Percentiles rank a stretch among this genome's conserved stretches.
Evolutionary conservation across 2,797 vertebrate genomes (phyloP).

Genomic region (Pogoniulus pusillus): DNA sequence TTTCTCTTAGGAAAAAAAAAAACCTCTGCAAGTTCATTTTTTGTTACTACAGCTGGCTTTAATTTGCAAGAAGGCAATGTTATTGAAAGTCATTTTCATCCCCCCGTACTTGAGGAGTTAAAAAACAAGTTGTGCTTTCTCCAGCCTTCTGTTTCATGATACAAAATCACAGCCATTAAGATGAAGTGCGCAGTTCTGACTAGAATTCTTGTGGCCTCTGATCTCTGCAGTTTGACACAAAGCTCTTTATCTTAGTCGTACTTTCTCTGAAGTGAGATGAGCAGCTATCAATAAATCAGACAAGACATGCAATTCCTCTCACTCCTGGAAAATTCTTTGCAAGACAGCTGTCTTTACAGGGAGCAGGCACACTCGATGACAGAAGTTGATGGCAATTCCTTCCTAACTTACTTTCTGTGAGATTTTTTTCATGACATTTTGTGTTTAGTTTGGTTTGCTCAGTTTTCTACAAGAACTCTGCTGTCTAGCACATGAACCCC

Average conservation of each 20-base stretch:
- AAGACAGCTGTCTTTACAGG: background rate
- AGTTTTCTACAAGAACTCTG: background rate
- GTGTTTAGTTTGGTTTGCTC: background rate
- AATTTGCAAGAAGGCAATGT: background rate
- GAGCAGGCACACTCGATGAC: background rate
- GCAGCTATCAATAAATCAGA: background rate
- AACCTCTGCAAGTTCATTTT: background rate
- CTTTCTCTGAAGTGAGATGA: background rate
- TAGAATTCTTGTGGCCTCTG: background rate
- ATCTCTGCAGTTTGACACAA: background rate
- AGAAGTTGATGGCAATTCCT: background rate
- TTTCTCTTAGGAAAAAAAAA: background rate
- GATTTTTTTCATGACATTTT: background rate
- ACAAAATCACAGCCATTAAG: background rate
- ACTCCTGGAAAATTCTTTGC: background rate
- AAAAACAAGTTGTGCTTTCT: background rate
- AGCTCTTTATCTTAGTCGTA: background rate
- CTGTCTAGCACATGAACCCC: background rate
- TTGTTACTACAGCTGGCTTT: background rate
- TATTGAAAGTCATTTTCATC: background rate
- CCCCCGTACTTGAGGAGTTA: background rate
- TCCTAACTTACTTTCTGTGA: background rate
- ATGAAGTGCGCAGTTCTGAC: background rate
- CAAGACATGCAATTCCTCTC: background rate
- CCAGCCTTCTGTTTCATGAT: background rate